Base-by-base conservation (phyloP, 53 echinoderm and acorn worm genomes). In the Antedon mediterranea region DNA sequence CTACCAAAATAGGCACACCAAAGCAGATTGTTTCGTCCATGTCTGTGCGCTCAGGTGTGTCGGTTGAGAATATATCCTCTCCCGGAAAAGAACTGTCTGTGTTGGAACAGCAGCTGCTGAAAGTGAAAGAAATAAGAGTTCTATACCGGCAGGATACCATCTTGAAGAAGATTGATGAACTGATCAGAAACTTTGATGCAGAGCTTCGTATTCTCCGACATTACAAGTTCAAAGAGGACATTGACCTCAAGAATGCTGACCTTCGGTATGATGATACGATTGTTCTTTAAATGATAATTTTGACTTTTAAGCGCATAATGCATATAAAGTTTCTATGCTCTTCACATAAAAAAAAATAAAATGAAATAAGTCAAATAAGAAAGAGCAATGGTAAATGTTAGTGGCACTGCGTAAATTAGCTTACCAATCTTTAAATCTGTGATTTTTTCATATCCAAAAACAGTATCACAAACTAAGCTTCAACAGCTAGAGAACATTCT, bases 191-290 rank as follows among this genome's bases (percentile, higher is more conserved):
- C 74, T 94, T 94, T 89, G 95, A 94, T 57, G 91, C 95, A 0
- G 95, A 94, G 86, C 82, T 94, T 32, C 80, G 95, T 34, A 89
- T 89, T 81, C 87, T 94, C 28, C 78, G 95, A 26, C 95, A 94
- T 76, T 85, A 87, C 75, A 94, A 91, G 81, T 84, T 91, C 57
- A 89, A 79, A 72, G 81, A 87, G 74, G 95, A 94, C 30, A 80
- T 92, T 20, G 95, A 94, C 74, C 71, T 94, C 37, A 94, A 94
- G 82, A 91, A 91, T 87, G 89, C 91, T 31, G 95, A 94, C 71
- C 76, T 94, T 9, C 89, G 95, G 95, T 94, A 41, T 71, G 76
- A 6, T 11, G 4, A 11, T 37, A n/a, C 11, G 37, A 4, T 11
- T 37, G 37, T 37, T 6, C 37, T 37, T 37, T 37, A 4, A 4